These are phyloP conservation scores for Drosophila malerkotliana DNA, from an alignment of 1,140 invertebrate genomes.

Conservation along the genomic window DNA sequence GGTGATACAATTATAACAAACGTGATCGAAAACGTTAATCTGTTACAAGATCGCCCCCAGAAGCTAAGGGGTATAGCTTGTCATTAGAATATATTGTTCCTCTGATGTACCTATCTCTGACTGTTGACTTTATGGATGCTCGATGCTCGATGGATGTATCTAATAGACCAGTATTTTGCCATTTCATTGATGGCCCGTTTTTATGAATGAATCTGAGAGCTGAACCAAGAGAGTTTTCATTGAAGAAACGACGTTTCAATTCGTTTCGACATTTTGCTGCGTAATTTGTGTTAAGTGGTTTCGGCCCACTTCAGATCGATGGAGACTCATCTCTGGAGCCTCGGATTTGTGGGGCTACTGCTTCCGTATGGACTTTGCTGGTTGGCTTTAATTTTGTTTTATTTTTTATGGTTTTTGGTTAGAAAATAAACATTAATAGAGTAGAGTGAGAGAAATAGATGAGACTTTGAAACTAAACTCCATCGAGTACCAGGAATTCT, in stretches of 20 bases:
- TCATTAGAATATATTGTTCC: slow-evolving; percentile 80
- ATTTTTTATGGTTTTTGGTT: slow-evolving; percentile 26
- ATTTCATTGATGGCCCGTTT: slow-evolving; percentile 68
- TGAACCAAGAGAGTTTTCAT: slow-evolving; percentile 48
- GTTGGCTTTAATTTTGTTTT: slow-evolving; percentile 58
- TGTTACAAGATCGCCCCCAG: slow-evolving; percentile 48
- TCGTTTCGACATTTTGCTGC: slow-evolving; percentile 83
- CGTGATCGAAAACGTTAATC: slow-evolving; percentile 60
- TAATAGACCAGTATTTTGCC: slow-evolving; percentile 63
- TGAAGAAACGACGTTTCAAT: slow-evolving; percentile 74
- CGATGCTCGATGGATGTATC: slow-evolving; percentile 44
- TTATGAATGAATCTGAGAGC: slow-evolving; percentile 60
- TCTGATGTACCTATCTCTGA: slow-evolving; percentile 12
- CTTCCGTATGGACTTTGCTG: slow-evolving; percentile 37
- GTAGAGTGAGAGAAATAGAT: not conserved
- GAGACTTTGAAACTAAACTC: not conserved
- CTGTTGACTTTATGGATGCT: slow-evolving; percentile 61
- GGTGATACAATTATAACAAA: slow-evolving; percentile 76
- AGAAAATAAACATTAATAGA: slow-evolving; percentile 49
- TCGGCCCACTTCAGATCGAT: slow-evolving; percentile 73
- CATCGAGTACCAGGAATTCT: too few species aligned
- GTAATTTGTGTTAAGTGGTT: slow-evolving; percentile 84
- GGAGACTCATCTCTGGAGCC: slow-evolving; percentile 3
- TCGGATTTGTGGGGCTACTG: slow-evolving; percentile 11
- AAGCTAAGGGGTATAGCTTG: slow-evolving; percentile 53